Base-by-base conservation (phyloP, 2,888 invertebrate genomes). In the Villa cingulata region DNA sequence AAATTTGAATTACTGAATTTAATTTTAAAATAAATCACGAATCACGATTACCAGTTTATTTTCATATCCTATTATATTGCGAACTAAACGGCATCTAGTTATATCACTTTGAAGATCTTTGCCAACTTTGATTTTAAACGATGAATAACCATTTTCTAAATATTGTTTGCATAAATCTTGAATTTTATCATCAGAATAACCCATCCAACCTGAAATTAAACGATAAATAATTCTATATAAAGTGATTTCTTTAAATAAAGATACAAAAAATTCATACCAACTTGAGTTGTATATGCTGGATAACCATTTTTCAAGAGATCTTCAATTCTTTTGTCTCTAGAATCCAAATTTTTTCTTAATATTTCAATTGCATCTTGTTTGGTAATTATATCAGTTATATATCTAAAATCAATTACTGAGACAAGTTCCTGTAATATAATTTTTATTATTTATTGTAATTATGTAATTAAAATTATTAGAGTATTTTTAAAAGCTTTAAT, bases 71-170 rank as follows among this genome's bases (percentile, higher is more conserved):
- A 92, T 88, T 34, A 73, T 73, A 51, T 82, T 75, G 36, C 92
- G 74, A 4, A 92, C 81, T 10, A 83, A 69, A 54, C 72, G 71
- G 58, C 86, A 81, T 50, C 92, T 70, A 53, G 78, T 74, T 39
- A 77, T 76, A 62, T 92, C 92, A 55, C 86, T 83, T 51, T 83
- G 74, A 17, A 89, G 63, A 65, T 81, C 78, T 51, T 76, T 73
- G 1, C 92, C 94, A n/a, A 94, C 89, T 73, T 94, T 94, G 14
- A 87, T 75, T 71, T 94, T 94, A 64, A 92, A 92, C 44, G 82
- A 77, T 1, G 77, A 82, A 63, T 86, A 90, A 15, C 90, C 90
- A 41, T 79, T 70, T 9, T 74, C 72, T 51, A 89, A 62, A 62
- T 83, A 88, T 63, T 85, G 80, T 47, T 76, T 68, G 55, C 86